Evolutionary conservation across 2,797 vertebrate species (phyloP).

Genomic region (Squalus acanthias): DNA sequence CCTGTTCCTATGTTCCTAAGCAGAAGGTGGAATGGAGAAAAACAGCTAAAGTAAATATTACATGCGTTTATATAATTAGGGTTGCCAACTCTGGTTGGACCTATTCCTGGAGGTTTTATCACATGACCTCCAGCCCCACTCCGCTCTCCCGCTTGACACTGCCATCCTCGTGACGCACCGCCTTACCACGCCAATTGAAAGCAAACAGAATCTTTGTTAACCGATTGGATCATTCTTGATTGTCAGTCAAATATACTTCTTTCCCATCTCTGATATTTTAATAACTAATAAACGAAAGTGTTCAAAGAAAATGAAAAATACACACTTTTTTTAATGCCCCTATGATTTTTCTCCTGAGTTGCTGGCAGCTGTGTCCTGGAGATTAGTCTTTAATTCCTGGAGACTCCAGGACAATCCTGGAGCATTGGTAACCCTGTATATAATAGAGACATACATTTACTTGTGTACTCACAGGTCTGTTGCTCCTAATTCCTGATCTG

Average conservation of each 20-base stretch:
- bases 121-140: not conserved
- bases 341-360: not conserved
- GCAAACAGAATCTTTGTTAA: not conserved
- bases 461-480: too few species aligned
- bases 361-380: not conserved
- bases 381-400: not conserved
- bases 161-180: not conserved
- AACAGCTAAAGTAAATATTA: not conserved
- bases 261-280: not conserved
- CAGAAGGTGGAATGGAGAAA: not conserved
- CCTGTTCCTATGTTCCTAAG: too few species aligned
- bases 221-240: too few species aligned
- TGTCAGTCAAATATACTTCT: not conserved
- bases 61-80: not conserved
- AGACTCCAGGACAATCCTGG: not conserved
- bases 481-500: not conserved
- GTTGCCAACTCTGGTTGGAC: not conserved
- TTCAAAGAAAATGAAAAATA: not conserved
- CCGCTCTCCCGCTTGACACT: not conserved
- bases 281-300: not conserved
- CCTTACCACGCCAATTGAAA: too few species aligned
- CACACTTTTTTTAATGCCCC: not conserved
- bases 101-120: not conserved
- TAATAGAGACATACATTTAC: not conserved
- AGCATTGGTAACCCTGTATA: not conserved